Evolutionary conservation across 2,888 invertebrate genomes (phyloP), one percentile per base, ranked within the genome.

Genomic region (Cactoblastis cactorum): DNA sequence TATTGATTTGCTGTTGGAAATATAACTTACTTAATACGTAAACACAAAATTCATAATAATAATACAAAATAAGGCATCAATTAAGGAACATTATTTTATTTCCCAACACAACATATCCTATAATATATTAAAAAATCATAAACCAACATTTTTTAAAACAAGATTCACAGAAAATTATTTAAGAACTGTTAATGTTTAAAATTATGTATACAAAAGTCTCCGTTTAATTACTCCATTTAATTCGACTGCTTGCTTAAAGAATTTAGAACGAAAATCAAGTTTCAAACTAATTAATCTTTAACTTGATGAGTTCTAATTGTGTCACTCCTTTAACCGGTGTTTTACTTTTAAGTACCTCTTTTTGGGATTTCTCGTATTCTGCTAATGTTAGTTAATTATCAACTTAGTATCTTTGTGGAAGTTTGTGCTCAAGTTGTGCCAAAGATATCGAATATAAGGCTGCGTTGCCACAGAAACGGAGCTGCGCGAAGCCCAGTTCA

Each of bases 221-320:
- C n/a, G n/a, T n/a, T 28, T 28, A 28, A 28, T 28, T 28, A 4
- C 28, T 8, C 28, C 28, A 28, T 22, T 22, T 22, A 3, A 33
- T 33, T 33, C 19, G 8, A 18, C 19, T 43, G 9, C 43, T 43
- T 43, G 43, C 1, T 24, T 8, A 6, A 28, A 28, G 5, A 28
- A 33, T 43, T 14, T 8, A 43, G 41, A 47, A 50, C 51, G 50
- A 53, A 58, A 59, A 60, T 65, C 62, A 63, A 65, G 56, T 67
- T 64, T 61, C 51, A 41, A 55, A 61, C 58, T 56, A 59, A 56
- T 58, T 55, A 56, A 56, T 57, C 47, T 51, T 51, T 39, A 51
- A 59, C 48, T 57, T 57, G 53, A 53, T 52, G 52, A 41, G 50
- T 43, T 17, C 38, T 33, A 55, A 54, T 56, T 54, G 38, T 51